phyloP scores from a whole-genome alignment of 2,797 vertebrate genomes.

The Lepus townsendii region DNA sequence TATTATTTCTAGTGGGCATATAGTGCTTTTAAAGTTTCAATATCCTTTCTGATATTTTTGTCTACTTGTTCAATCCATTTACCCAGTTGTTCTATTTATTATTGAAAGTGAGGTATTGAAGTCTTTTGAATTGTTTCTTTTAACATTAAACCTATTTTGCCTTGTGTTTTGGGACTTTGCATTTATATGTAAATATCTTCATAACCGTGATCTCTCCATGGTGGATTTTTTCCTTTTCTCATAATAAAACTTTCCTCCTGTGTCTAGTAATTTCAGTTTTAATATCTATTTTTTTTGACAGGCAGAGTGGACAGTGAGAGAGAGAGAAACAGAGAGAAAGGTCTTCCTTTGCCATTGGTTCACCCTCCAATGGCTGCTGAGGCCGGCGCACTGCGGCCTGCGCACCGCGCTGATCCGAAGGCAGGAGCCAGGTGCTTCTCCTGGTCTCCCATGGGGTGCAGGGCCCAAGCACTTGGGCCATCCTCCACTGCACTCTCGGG shows the following conservation, averaged over 20 bases:
- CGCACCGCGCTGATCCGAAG: too few relatives aligned
- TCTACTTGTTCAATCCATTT: not conserved
- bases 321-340: too few relatives aligned
- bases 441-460: too few relatives aligned
- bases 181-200: not conserved
- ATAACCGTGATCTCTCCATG: not conserved
- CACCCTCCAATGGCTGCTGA: too few relatives aligned
- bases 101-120: not conserved
- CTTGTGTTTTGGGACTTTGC: not conserved
- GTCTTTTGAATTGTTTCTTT: not conserved
- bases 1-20: not conserved
- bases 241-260: not conserved
- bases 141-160: not conserved
- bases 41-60: not conserved
- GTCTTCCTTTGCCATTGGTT: too few relatives aligned
- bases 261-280: not conserved
- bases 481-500: too few relatives aligned
- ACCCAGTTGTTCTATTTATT: not conserved
- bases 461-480: too few relatives aligned
- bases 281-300: not conserved
- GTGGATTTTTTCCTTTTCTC: not conserved
- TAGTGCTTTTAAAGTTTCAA: not conserved
- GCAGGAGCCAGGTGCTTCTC: too few relatives aligned
- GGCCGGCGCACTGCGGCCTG: too few relatives aligned
- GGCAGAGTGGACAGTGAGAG: too few relatives aligned